Conservation (phyloP, 2,888 invertebrate genomes). For the Schizaphis graminum region DNA sequence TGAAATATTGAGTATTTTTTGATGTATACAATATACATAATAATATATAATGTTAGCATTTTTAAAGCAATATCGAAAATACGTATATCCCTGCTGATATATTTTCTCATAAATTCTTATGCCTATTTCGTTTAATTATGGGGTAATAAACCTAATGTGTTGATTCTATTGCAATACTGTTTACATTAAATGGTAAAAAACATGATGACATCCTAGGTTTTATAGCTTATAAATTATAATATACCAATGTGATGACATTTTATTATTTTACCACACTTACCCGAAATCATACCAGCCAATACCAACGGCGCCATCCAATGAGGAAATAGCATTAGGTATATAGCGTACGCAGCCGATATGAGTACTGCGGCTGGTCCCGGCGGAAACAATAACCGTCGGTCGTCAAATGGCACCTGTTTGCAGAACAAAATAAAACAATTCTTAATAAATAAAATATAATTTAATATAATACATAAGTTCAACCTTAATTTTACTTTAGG, state of each 20-base stretch:
- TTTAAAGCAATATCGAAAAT: background rate
- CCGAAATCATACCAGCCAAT: constrained; percentile 71
- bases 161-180: background rate
- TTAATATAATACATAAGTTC: background rate
- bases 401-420: constrained; percentile 81
- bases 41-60: background rate
- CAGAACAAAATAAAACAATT: background rate
- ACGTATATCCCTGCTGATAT: background rate
- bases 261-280: constrained; percentile 68
- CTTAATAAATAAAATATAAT: background rate
- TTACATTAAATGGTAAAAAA: background rate
- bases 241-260: background rate
- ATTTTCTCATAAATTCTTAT: background rate
- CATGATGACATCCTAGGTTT: background rate
- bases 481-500: background rate
- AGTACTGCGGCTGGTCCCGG: constrained; percentile 78
- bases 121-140: background rate
- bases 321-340: constrained; percentile 70
- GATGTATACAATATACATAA: background rate
- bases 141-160: background rate
- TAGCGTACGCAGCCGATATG: constrained; percentile 72
- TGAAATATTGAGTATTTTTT: background rate
- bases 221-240: background rate
- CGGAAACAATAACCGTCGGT: constrained; percentile 81
- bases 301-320: constrained; percentile 70